These are phyloP conservation scores for Caracal caracal DNA, from an alignment of 2,113 vertebrate species.

Conservation along the genomic window DNA sequence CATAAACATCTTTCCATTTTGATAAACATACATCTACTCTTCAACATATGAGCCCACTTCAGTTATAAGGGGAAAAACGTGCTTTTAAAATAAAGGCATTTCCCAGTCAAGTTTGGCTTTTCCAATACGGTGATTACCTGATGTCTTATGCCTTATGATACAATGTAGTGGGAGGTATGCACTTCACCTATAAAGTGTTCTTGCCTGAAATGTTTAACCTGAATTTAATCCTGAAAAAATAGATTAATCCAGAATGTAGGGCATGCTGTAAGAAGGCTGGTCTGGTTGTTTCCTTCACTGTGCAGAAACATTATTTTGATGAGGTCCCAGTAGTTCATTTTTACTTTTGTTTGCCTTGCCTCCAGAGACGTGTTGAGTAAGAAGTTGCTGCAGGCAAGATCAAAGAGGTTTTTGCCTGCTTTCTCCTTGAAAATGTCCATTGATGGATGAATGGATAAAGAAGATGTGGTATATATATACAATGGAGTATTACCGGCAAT, in stretches of 20 bases:
- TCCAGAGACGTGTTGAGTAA: no score
- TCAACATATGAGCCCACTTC: not conserved
- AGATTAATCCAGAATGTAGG: not conserved
- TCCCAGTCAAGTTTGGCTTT: not conserved
- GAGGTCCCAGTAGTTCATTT: no score
- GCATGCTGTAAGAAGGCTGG: not conserved
- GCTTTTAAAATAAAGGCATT: not conserved
- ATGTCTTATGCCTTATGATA: not conserved
- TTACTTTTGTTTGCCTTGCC: no score
- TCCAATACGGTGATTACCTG: not conserved
- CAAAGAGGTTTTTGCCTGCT: no score
- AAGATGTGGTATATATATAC: no score
- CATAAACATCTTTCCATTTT: not conserved
- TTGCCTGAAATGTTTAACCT: not conserved
- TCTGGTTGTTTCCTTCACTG: not conserved
- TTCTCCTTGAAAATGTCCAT: no score
- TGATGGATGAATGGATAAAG: no score
- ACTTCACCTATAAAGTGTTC: not conserved
- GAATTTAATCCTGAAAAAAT: not conserved
- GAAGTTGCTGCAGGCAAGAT: no score
- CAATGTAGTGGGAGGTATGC: not conserved
- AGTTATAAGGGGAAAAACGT: not conserved
- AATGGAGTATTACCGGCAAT: no score
- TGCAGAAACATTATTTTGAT: no score
- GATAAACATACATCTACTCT: not conserved